Percentiles rank a stretch among this genome's conserved stretches.
phyloP scores from a whole-genome alignment of 2,113 vertebrate species.

The Porphyrio hochstetteri region DNA sequence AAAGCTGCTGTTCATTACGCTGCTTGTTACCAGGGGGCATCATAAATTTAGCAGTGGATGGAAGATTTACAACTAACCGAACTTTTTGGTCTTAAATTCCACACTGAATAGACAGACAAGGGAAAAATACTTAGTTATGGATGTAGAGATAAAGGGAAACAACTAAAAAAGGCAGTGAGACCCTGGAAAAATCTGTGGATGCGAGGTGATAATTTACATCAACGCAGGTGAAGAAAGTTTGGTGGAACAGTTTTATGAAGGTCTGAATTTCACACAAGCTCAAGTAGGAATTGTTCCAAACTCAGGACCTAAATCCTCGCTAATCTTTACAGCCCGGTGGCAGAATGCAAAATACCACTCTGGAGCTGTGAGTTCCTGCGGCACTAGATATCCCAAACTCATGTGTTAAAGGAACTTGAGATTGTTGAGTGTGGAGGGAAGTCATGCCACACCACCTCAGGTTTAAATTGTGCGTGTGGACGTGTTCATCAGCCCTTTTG shows the following conservation, averaged over 20 bases:
- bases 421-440: background rate
- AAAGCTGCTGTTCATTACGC: background rate
- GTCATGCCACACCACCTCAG: background rate
- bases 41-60: background rate
- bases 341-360: background rate
- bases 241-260: background rate
- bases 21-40: background rate
- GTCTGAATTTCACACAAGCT: background rate
- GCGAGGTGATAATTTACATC: background rate
- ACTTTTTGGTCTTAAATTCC: background rate
- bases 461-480: background rate
- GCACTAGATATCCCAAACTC: background rate
- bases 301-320: background rate
- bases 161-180: background rate
- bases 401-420: background rate
- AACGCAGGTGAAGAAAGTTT: background rate
- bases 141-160: background rate
- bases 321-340: background rate
- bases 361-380: background rate
- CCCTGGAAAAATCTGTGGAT: background rate
- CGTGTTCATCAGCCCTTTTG: background rate
- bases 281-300: background rate
- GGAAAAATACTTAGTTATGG: background rate
- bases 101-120: background rate
- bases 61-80: background rate